Evolutionary conservation across 1,140 invertebrate species (phyloP).

Genomic region (Bradynema listronoti): DNA sequence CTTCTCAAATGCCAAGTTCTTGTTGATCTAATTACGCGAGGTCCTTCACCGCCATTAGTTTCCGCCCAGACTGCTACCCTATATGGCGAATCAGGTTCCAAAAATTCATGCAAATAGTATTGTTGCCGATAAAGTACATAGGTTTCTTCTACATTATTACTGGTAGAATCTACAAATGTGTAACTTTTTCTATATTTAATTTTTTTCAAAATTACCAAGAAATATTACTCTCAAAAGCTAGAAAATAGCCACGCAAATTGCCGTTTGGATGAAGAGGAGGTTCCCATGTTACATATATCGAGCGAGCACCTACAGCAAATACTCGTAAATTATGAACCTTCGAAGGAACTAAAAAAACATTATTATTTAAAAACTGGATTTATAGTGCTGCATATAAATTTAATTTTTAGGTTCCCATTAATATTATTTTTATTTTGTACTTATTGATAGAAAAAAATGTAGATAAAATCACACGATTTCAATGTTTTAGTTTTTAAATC

Average conservation of each 20-base stretch:
- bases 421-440: too few species aligned
- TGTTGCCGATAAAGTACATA: conserved; percentile 51
- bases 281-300: conserved; percentile 52
- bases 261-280: conserved; percentile 50
- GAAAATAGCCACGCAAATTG: conserved; percentile 51
- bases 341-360: conserved; percentile 49
- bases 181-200: not conserved
- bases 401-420: too few species aligned
- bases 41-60: conserved; percentile 55
- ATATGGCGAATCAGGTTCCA: conserved; percentile 47
- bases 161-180: conserved; percentile 14
- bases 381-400: too few species aligned
- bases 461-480: too few species aligned
- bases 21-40: conserved; percentile 35
- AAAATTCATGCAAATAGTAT: conserved; percentile 49
- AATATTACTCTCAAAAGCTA: conserved; percentile 50
- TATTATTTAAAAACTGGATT: too few species aligned
- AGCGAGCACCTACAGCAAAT: conserved; percentile 45
- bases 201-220: conserved; percentile 2
- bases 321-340: conserved; percentile 51
- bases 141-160: conserved; percentile 50
- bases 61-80: conserved; percentile 54
- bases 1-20: conserved; percentile 49
- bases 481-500: too few species aligned
- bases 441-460: too few species aligned